phyloP scores from a whole-genome alignment of 2,888 invertebrate genomes.

The Microlaimidae sp. region DNA sequence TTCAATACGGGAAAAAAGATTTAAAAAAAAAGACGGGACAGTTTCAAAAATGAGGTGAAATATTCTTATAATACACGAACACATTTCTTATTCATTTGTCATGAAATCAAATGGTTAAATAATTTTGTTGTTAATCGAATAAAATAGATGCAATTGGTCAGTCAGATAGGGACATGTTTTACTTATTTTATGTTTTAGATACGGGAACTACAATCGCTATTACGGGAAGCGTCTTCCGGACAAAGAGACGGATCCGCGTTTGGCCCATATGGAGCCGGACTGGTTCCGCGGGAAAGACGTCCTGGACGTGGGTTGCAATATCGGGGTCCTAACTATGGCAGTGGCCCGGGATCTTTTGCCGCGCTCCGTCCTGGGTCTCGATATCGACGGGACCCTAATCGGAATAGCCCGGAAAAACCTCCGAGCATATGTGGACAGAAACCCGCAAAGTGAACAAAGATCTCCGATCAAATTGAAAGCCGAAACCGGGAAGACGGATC shows the following conservation, averaged over 20 bases:
- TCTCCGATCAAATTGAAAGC: too few relatives aligned
- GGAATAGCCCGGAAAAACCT: slow-evolving; percentile 56
- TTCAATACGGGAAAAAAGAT: too few relatives aligned
- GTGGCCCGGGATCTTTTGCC: slow-evolving; percentile 71
- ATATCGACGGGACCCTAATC: slow-evolving; percentile 76
- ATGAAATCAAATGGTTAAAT: too few relatives aligned
- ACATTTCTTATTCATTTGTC: too few relatives aligned
- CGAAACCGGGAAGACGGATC: too few relatives aligned
- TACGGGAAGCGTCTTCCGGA: slow-evolving; percentile 79
- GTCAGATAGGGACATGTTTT: too few relatives aligned
- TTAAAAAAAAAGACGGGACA: too few relatives aligned
- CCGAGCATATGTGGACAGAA: slow-evolving; percentile 47
- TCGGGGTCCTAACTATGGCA: slow-evolving; percentile 78
- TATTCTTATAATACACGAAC: too few relatives aligned
- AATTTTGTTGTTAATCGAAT: too few relatives aligned
- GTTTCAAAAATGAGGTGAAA: too few relatives aligned
- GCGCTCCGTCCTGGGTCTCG: slow-evolving; percentile 64
- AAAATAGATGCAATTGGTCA: too few relatives aligned
- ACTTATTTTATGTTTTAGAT: slow-evolving; percentile 66
- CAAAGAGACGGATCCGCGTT: slow-evolving; percentile 53
- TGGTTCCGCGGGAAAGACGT: slow-evolving; percentile 72
- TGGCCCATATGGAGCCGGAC: slow-evolving; percentile 62
- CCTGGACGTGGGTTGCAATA: slow-evolving; percentile 91
- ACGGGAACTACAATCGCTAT: slow-evolving; percentile 91
- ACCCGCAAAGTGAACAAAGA: not conserved